Conservation (phyloP, 2,113 vertebrate genomes). For the Cyanoderma ruficeps region DNA sequence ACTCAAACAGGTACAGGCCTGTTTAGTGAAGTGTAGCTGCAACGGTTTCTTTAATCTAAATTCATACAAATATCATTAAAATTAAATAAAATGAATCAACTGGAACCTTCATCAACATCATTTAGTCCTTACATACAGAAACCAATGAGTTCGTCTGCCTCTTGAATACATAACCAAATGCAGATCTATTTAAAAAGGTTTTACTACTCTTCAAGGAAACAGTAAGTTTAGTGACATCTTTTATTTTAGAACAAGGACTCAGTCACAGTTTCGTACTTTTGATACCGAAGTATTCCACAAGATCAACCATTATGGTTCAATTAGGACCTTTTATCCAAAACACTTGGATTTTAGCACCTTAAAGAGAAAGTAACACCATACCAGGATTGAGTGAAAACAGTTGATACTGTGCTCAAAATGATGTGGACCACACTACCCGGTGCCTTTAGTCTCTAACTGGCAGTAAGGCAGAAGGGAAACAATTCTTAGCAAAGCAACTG, state of each 20-base stretch:
- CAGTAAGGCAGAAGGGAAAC: conserved; percentile 18
- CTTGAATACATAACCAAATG: background rate
- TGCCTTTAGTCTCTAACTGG: background rate
- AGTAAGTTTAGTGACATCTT: background rate
- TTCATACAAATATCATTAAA: background rate
- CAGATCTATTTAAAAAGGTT: background rate
- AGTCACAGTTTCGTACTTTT: background rate
- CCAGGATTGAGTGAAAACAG: background rate
- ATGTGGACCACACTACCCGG: background rate
- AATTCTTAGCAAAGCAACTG: background rate
- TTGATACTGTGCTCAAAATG: background rate
- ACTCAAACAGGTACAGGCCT: background rate
- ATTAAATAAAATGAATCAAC: background rate
- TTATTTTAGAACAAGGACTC: conserved; percentile 25
- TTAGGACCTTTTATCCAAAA: conserved; percentile 30
- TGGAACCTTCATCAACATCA: background rate
- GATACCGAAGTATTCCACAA: background rate
- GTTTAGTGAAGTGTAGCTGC: background rate
- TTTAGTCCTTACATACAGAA: background rate
- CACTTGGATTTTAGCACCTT: conserved; percentile 66
- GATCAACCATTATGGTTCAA: conserved; percentile 52
- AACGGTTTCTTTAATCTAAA: background rate
- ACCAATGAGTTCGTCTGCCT: background rate
- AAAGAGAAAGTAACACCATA: background rate
- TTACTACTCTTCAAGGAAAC: background rate